Conservation (phyloP, 2,113 vertebrate genomes). For the Etia nguti region DNA sequence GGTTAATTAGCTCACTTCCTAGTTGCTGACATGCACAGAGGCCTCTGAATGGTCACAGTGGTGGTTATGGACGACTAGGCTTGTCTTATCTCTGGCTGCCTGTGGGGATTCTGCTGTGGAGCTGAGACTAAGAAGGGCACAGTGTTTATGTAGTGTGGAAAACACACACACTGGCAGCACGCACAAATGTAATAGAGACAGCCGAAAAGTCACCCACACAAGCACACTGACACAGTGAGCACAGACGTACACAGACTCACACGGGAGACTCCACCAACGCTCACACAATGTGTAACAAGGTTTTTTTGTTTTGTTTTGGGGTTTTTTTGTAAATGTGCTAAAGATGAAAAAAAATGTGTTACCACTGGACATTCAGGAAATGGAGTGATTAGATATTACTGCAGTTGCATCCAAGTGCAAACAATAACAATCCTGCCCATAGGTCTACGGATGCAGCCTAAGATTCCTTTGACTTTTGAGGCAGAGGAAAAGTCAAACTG, state of each 20-base stretch:
- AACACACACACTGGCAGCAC: not conserved
- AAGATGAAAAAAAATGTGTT: not conserved
- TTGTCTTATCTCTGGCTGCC: conserved; percentile 39
- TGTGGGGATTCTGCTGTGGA: conserved; percentile 37
- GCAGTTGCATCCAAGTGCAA: not conserved
- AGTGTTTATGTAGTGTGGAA: conserved; percentile 41
- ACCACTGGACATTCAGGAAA: not conserved
- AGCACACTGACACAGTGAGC: not conserved
- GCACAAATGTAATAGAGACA: not conserved
- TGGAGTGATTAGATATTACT: not conserved
- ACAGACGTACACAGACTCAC: not conserved
- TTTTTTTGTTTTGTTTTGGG: not conserved
- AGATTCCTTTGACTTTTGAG: not conserved
- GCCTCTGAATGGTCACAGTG: conserved; percentile 44
- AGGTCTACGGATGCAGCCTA: not conserved
- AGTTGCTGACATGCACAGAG: conserved; percentile 38
- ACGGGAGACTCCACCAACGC: not conserved
- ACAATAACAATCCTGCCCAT: not conserved
- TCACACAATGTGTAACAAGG: not conserved
- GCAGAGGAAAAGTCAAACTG: not conserved
- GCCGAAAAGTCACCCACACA: not conserved
- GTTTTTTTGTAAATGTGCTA: not conserved
- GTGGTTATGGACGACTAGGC: conserved; percentile 37
- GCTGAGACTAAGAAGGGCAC: conserved; percentile 38
- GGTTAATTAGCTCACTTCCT: conserved; percentile 71